A percentile compares a stretch with the other conserved stretches of the same genome.
Conservation (phyloP, 2,797 vertebrate genomes). For the Sebastiscus albofasciatus region DNA sequence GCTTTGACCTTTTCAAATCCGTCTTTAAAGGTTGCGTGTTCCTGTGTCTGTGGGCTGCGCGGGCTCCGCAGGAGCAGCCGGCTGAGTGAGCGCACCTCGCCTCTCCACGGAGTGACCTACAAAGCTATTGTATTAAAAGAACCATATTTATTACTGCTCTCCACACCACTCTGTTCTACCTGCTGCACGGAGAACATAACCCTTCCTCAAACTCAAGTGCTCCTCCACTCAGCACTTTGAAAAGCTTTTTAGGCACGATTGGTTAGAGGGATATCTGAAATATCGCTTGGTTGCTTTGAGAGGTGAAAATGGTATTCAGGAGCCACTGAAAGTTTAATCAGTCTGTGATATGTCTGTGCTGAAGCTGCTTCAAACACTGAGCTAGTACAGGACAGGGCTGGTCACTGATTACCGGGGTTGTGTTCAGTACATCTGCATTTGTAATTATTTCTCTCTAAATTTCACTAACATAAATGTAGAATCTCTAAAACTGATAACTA, state of each 20-base stretch:
- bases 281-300: conserved; percentile 58
- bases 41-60: conserved; percentile 65
- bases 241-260: conserved; percentile 72
- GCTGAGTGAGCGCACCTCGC: conserved; percentile 65
- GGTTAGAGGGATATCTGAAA: conserved; percentile 61
- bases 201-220: conserved; percentile 70
- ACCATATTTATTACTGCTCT: conserved; percentile 77
- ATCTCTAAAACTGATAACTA: not conserved
- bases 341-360: conserved; percentile 58
- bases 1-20: conserved; percentile 83
- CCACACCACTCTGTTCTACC: conserved; percentile 59
- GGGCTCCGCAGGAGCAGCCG: conserved; percentile 64
- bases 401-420: conserved; percentile 4
- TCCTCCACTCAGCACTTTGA: conserved; percentile 62
- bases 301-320: conserved; percentile 69
- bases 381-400: not conserved
- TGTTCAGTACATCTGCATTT: conserved; percentile 6
- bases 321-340: conserved; percentile 73
- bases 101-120: conserved; percentile 77
- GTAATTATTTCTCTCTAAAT: not conserved
- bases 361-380: conserved; percentile 40
- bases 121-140: conserved; percentile 84
- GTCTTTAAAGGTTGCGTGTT: conserved; percentile 81
- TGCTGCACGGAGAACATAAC: conserved; percentile 61
- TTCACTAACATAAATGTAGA: not conserved